Base-by-base conservation (phyloP, 2,888 invertebrate genomes). In the Sinodicranocentrus sp. region DNA sequence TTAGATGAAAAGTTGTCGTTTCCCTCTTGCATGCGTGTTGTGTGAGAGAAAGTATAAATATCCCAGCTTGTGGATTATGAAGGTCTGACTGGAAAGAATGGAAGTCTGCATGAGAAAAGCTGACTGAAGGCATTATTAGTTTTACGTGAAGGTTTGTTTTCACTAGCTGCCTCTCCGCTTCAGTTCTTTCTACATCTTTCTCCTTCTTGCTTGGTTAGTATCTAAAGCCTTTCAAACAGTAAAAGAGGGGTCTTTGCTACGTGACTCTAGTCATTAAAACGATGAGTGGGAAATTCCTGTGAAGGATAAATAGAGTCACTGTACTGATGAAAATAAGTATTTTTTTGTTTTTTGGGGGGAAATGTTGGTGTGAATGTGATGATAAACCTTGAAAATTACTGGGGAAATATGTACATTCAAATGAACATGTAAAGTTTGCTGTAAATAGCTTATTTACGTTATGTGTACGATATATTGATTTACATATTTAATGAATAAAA, bases 231-330 rank as follows among this genome's bases (percentile, higher is more conserved):
- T 26, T 25, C 39, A 15, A 48, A 67, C 25, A 70, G 61, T 78
- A 52, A 79, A 63, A 79, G 48, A 43, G 61, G 65, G 39, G 54
- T 43, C 44, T 61, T 65, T 72, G 39, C 44, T 71, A 72, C 79
- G 72, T 79, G 79, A 79, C 79, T 71, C 79, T 33, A 54, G 79
- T 79, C 79, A 79, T 71, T 79, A 71, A 70, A 65, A 54, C 44
- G 57, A 72, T 57, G 77, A 68, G 48, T 54, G 54, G 63, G 43
- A 65, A 76, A 76, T 54, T 54, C 65, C 52, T 57, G 44, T 25
- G 68, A 68, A 68, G 33, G 19, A 67, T 63, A 33, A 61, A 28
- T 23, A 39, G 65, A 75, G 63, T 65, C 75, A 75, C 44, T 65
- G 65, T 52, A 44, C 75, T 65, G 65, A 75, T 65, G 75, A 65